Base-by-base conservation (phyloP, 2,797 vertebrate species). In the Anas acuta region DNA sequence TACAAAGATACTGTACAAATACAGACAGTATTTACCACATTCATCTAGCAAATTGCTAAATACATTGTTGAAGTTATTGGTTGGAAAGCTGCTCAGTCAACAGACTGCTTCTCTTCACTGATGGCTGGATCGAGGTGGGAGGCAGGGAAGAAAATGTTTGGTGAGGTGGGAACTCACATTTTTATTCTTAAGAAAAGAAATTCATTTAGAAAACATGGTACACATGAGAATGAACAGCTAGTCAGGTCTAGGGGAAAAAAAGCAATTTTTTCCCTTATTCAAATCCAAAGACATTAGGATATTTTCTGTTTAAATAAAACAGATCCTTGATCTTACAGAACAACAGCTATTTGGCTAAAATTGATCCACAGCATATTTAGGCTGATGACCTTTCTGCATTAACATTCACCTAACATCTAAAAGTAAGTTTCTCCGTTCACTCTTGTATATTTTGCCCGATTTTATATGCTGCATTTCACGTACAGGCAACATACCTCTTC, bases 61-160 rank as follows among this genome's bases (percentile, higher is more conserved):
- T 21, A n/a, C 47, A 66, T 47, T n/a, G 19, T 39, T 13, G 26
- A 67, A 12, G 35, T 62, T 4, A 0, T 21, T 0, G 0, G 9
- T 1, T 80, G 19, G 4, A 64, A 87, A 58, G 61, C 65, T 51
- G 41, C 32, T 90, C 62, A 47, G 11, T 3, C 39, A 41, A 51
- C 23, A 87, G 56, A 53, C 23, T 71, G 28, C n/a, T 64, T 43
- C 66, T 81, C 17, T 35, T 72, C 43, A n/a, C 58, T 53, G 23
- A 69, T 4, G 8, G 11, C 51, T 91, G 30, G 4, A 13, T 21
- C 7, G 79, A 57, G 13, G 8, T 18, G 9, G 25, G 6, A 91
- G 28, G n/a, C 16, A 70, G 8, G 9, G 14, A 85, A 94, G 69
- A 21, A 47, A 13, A 8, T 80, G 7, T 33, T 56, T 19, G 72